Base-by-base conservation (phyloP, 2,888 invertebrate genomes). In the Brachynemurus nebulosus region DNA sequence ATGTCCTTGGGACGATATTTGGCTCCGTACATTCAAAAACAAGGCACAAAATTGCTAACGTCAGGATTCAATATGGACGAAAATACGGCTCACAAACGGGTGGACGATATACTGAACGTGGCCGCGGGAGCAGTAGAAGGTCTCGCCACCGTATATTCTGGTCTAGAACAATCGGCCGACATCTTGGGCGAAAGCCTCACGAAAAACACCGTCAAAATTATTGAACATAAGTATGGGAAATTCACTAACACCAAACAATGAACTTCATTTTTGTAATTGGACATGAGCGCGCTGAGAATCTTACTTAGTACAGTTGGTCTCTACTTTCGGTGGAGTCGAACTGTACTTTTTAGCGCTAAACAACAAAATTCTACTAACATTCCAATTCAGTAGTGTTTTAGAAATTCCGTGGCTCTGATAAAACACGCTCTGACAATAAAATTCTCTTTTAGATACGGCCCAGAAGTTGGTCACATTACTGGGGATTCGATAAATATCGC, bases 81-180 rank as follows among this genome's bases (percentile, higher is more conserved):
- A 52, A 55, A 59, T 19, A 67, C 75, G 40, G 75, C 77, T 1
- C 64, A 69, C 12, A 63, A 65, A 39, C 73, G 71, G 53, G 62
- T 78, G 49, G 72, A 72, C 48, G 70, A 71, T 19, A 71, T 75
- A 3, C 54, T 80, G 42, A 77, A 76, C 18, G 76, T 82, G 6
- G 78, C 81, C 1, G 75, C 77, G 1, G 79, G 80, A n/a, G 78
- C 80, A 14, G 70, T 81, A 1, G 74, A 76, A 60, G 82, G 82
- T 2, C 75, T 81, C 53, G 70, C 74, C 1, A 80, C 81, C 0
- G 72, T 86, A 9, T 83, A 80, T 57, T 65, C 73, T 53, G 76
- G 82, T 2, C 61, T 86, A 30, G 84, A 86, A 55, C 67, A 71
- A 39, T 82, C 84, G 1, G 82, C 82, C 1, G 68, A 69, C 45